These are phyloP conservation scores for Gymnoscopelus microlampas DNA, from an alignment of 2,797 vertebrate species.

Conservation along the genomic window DNA sequence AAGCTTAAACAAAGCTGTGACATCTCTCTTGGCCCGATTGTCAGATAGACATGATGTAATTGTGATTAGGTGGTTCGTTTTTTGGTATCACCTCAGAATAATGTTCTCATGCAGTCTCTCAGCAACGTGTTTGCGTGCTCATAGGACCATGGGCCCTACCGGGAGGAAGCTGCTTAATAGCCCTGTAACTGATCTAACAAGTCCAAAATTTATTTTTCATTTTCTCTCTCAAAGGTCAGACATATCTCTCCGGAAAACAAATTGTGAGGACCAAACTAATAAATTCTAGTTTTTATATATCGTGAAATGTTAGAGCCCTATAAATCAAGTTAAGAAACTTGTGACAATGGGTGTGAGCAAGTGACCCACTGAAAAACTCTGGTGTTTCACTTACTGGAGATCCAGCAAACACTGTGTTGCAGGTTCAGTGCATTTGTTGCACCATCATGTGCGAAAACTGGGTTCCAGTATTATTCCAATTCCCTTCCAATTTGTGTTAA, in stretches of 20 bases:
- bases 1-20: constrained; percentile 45
- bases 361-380: constrained; percentile 36
- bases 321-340: constrained; percentile 65
- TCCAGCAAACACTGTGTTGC: constrained; percentile 11
- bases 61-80: constrained; percentile 48
- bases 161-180: constrained; percentile 43
- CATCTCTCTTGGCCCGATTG: constrained; percentile 23
- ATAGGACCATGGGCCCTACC: constrained; percentile 35
- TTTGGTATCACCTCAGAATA: constrained; percentile 58
- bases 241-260: constrained; percentile 60
- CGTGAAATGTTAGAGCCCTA: constrained; percentile 55
- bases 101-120: constrained; percentile 58
- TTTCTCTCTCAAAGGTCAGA: constrained; percentile 41
- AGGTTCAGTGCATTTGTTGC: constrained; percentile 1
- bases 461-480: not conserved
- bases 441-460: not conserved
- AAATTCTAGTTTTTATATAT: constrained; percentile 60
- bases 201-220: constrained; percentile 38
- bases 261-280: constrained; percentile 57
- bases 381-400: constrained; percentile 37
- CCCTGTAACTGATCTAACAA: constrained; percentile 53
- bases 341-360: constrained; percentile 63
- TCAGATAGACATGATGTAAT: constrained; percentile 47
- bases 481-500: not conserved
- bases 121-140: constrained; percentile 48